Evolutionary conservation across 2,797 vertebrate species (phyloP), one percentile per base, ranked within the genome.

Genomic region (Antennarius maculatus): DNA sequence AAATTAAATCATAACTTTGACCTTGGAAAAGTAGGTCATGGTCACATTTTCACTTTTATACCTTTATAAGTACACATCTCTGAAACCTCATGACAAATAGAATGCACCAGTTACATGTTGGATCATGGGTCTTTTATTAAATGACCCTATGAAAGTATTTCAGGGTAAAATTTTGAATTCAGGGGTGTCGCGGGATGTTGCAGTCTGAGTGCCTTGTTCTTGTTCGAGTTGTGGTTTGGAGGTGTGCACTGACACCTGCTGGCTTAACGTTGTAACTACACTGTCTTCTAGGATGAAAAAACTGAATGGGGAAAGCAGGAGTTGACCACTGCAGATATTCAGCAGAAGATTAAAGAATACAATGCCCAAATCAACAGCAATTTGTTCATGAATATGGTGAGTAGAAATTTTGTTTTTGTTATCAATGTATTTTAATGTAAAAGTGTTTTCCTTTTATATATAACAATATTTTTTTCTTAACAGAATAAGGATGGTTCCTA

Each of bases 301-400:
- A 84, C 91, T 11, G 94, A 95, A 61, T 90, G 88, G 43, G 80
- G 66, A 45, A 95, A 95, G 56, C 90, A 94, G 58, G 94, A 95
- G 77, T 83, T 96, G 82, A 95, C 95, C 11, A 85, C 90, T 71
- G 83, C 88, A 41, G 96, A 98, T 45, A 90, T 92, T 74, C 96
- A 96, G 83, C 94, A 96, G 92, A 95, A 96, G 71, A 95, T 99
- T 82, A 97, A 95, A 86, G 96, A 97, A 61, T 99, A 97, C 89
- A 99, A 99, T 37, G 90, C 95, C 69, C 96, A 97, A 81, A 97
- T 98, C 90, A 96, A 98, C 88, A 97, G 96, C 90, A 98, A 99
- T 80, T 94, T 99, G 73, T 97, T 99, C 91, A 99, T 99, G 97
- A 96, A 96, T 84, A 86, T 95, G 95, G 97, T 98, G 89, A 71